phyloP scores from a whole-genome alignment of 1,140 invertebrate species.

The Zaprionus camerounensis region DNA sequence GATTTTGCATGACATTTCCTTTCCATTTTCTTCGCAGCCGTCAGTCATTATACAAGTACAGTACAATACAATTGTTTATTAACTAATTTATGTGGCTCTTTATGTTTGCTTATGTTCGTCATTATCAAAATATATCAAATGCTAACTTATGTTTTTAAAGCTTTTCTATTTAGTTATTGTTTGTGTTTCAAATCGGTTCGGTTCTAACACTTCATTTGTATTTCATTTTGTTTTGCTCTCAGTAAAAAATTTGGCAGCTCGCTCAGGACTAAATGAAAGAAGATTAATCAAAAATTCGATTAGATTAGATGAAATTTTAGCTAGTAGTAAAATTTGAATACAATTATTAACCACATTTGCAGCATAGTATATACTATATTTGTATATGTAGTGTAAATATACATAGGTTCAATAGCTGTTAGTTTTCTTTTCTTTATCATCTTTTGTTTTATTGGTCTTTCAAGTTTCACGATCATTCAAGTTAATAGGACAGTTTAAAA shows the following conservation, averaged over 20 bases:
- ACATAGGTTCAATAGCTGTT: slow-evolving; percentile 24
- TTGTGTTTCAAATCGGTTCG: slow-evolving; percentile 63
- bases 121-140: slow-evolving; percentile 79
- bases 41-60: slow-evolving; percentile 58
- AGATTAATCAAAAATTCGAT: slow-evolving; percentile 25
- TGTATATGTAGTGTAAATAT: slow-evolving; percentile 29
- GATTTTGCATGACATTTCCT: slow-evolving; percentile 42
- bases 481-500: slow-evolving; percentile 27
- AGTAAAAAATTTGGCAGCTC: slow-evolving; percentile 71
- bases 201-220: slow-evolving; percentile 15
- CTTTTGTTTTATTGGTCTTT: slow-evolving; percentile 39
- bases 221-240: slow-evolving; percentile 27
- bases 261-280: slow-evolving; percentile 54
- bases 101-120: slow-evolving; percentile 21
- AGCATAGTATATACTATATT: neutral
- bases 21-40: slow-evolving; percentile 2
- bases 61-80: slow-evolving; percentile 62
- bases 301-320: slow-evolving; percentile 56
- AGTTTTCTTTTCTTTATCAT: slow-evolving; percentile 14
- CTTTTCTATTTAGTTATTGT: slow-evolving; percentile 79
- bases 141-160: slow-evolving; percentile 78
- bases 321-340: slow-evolving; percentile 57
- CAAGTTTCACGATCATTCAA: slow-evolving; percentile 11
- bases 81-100: slow-evolving; percentile 52
- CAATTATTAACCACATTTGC: slow-evolving; percentile 31